Percentiles rank a stretch among this genome's conserved stretches.
These are phyloP conservation scores for Alces alces DNA, from an alignment of 2,113 vertebrate species.

Conservation along the genomic window DNA sequence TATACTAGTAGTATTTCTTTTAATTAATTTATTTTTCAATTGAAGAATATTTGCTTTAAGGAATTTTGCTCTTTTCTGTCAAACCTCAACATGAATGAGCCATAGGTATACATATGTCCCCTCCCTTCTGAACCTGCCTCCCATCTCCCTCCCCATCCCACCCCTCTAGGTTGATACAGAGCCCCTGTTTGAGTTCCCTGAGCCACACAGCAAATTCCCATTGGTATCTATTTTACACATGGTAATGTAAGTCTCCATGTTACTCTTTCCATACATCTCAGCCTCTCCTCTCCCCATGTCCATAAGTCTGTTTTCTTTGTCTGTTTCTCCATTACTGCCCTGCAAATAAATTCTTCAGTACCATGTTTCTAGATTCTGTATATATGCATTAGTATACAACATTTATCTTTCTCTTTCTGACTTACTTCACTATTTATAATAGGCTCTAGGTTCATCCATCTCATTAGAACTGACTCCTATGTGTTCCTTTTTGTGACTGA, in stretches of 20 bases:
- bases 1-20: neutral
- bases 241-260: neutral
- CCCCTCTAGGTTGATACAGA: neutral
- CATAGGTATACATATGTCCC: neutral
- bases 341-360: neutral
- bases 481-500: neutral
- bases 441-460: neutral
- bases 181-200: neutral
- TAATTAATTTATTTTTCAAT: neutral
- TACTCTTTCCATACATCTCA: neutral
- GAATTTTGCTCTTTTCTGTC: neutral
- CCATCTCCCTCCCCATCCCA: neutral
- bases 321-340: neutral
- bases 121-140: neutral
- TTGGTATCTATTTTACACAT: neutral
- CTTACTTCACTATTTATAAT: neutral
- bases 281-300: neutral
- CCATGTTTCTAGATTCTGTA: neutral
- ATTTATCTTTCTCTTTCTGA: neutral
- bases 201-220: fast-evolving
- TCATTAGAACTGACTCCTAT: neutral
- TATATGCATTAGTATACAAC: neutral
- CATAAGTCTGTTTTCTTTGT: neutral
- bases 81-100: neutral
- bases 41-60: neutral